Conservation (phyloP, 23 tunicate genomes). For the Ciona savignyi region DNA sequence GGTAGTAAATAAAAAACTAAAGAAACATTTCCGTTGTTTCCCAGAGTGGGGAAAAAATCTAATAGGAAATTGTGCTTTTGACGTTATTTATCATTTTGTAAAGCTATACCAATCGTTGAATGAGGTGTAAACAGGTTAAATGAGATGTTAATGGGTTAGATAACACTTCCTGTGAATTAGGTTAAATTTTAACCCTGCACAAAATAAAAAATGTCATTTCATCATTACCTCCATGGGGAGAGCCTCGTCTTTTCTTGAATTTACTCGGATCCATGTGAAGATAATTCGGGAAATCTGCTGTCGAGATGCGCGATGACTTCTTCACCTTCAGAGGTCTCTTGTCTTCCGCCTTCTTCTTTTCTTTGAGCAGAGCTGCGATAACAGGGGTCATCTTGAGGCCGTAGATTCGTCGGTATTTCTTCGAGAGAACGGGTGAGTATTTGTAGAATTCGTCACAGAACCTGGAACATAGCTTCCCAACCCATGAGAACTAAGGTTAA, state of each 20-base stretch:
- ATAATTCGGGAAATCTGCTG: conserved; percentile 45
- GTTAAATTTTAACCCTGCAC: too few relatives aligned
- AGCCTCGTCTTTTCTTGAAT: conserved; percentile 34
- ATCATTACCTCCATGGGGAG: conserved; percentile 48
- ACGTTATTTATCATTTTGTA: too few relatives aligned
- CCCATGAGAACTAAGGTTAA: too few relatives aligned
- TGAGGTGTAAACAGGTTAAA: too few relatives aligned
- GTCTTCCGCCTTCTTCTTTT: conserved; percentile 4
- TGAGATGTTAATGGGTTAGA: too few relatives aligned
- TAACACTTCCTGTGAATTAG: too few relatives aligned
- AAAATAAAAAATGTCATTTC: too few relatives aligned
- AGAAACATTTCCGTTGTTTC: too few relatives aligned
- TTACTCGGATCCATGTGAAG: conserved; percentile 31
- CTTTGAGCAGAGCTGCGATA: conserved; percentile 22
- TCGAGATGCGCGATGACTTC: conserved; percentile 6
- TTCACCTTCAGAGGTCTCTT: not conserved
- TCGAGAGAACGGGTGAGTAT: conserved; percentile 40
- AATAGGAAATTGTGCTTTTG: too few relatives aligned
- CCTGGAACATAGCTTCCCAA: conserved; percentile 11
- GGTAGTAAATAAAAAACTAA: too few relatives aligned
- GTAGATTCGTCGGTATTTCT: conserved; percentile 18
- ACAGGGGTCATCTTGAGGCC: conserved; percentile 59
- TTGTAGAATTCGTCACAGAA: conserved; percentile 49
- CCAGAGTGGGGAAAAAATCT: too few relatives aligned
- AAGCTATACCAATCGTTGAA: too few relatives aligned